Evolutionary conservation across 2,113 vertebrate genomes (phyloP).

Genomic region (Megatriorchis doriae): DNA sequence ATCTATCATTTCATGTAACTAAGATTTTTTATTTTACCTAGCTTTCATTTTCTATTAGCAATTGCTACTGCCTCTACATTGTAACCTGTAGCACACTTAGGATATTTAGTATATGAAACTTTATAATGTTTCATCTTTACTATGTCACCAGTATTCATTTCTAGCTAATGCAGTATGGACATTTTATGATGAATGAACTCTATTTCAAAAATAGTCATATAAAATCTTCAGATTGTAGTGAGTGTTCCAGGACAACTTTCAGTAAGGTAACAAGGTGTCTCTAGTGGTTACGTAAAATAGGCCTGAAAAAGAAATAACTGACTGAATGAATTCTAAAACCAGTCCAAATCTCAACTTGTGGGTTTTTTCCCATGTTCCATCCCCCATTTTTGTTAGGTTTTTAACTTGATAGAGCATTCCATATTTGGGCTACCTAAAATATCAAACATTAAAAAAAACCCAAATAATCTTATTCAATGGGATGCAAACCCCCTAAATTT

Average conservation of each 20-base stretch:
- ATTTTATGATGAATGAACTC: background rate
- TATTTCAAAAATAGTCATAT: background rate
- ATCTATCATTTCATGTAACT: background rate
- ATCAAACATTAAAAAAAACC: background rate
- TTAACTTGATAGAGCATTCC: background rate
- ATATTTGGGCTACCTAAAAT: background rate
- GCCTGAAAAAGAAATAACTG: background rate
- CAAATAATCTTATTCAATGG: background rate
- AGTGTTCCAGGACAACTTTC: background rate
- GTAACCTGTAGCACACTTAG: background rate
- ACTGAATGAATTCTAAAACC: background rate
- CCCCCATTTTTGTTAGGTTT: background rate
- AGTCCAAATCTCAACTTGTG: background rate
- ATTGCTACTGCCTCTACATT: background rate
- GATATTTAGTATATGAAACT: background rate
- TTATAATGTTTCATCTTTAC: background rate
- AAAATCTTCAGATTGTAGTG: background rate
- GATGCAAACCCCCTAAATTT: background rate
- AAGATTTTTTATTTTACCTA: background rate
- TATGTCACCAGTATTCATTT: background rate
- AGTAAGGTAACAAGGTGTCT: background rate
- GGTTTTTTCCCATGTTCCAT: rapidly evolving
- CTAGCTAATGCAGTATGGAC: background rate
- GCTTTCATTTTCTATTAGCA: background rate
- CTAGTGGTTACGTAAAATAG: background rate